These are phyloP conservation scores for Callimorpha dominula DNA, from an alignment of 2,888 invertebrate species.

Conservation along the genomic window DNA sequence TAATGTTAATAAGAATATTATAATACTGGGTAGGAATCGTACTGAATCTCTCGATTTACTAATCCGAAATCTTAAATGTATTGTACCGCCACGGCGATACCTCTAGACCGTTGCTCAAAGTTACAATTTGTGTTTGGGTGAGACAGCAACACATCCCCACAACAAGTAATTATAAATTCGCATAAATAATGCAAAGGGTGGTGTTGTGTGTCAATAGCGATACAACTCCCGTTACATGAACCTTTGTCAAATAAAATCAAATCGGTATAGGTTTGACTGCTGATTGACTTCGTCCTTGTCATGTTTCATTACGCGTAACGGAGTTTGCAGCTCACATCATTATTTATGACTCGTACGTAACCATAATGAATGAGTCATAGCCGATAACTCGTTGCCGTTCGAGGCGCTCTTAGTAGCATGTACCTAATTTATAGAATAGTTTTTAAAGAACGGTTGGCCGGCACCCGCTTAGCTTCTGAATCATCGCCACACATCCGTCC, in stretches of 20 bases:
- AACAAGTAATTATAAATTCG: no score
- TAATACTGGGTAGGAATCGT: no score
- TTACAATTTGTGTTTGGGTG: not conserved
- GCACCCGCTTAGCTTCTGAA: conserved; percentile 68
- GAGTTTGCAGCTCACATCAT: conserved; percentile 40
- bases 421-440: conserved; percentile 60
- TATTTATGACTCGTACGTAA: conserved; percentile 60
- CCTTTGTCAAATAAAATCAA: conserved; percentile 37
- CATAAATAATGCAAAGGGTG: not conserved
- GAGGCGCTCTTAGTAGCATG: conserved; percentile 49
- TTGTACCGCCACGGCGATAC: not conserved
- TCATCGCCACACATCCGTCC: conserved; percentile 75
- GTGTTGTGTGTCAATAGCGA: not conserved
- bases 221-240: not conserved
- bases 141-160: no score
- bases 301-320: conserved; percentile 33
- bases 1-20: no score
- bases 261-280: conserved; percentile 25
- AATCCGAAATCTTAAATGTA: no score
- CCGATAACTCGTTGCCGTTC: conserved; percentile 46
- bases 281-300: conserved; percentile 37
- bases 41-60: no score
- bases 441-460: conserved; percentile 70
- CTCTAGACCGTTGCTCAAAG: not conserved
- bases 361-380: conserved; percentile 68